Evolutionary conservation across 2,113 vertebrate species (phyloP).

Genomic region (Acanthochromis polyacanthus): DNA sequence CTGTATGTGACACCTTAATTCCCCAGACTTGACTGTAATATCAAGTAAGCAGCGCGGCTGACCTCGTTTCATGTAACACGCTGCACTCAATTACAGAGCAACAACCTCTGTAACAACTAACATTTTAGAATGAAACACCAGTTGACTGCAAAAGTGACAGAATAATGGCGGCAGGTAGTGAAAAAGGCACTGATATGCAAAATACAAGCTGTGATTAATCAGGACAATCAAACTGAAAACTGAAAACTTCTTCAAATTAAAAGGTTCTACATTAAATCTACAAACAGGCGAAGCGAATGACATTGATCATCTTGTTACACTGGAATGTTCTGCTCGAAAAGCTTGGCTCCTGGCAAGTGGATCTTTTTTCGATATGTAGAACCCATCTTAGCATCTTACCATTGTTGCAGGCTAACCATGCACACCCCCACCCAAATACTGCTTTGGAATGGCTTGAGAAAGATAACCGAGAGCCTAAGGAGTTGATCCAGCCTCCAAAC

Average conservation of each 20-base stretch:
- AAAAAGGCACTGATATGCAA: constrained; percentile 5
- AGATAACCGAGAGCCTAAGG: no score
- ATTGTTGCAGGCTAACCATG: no score
- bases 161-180: not conserved
- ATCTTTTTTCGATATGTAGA: no score
- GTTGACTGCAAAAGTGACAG: constrained; percentile 13
- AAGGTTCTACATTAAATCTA: no score
- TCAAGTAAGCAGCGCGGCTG: constrained; percentile 6
- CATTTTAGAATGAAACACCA: constrained; percentile 21
- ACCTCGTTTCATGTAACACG: constrained; percentile 7
- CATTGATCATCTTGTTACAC: no score
- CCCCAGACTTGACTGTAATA: constrained; percentile 6
- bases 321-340: no score
- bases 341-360: no score
- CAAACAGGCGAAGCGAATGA: no score
- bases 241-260: not conserved
- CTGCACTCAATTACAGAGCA: constrained; percentile 33
- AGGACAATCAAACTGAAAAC: not conserved
- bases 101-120: constrained; percentile 13
- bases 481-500: no score
- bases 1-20: constrained; percentile 15
- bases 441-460: no score
- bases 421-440: no score
- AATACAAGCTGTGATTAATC: not conserved
- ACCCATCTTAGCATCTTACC: no score